phyloP scores from a whole-genome alignment of 1,140 invertebrate species.

The Mamestra configurata region DNA sequence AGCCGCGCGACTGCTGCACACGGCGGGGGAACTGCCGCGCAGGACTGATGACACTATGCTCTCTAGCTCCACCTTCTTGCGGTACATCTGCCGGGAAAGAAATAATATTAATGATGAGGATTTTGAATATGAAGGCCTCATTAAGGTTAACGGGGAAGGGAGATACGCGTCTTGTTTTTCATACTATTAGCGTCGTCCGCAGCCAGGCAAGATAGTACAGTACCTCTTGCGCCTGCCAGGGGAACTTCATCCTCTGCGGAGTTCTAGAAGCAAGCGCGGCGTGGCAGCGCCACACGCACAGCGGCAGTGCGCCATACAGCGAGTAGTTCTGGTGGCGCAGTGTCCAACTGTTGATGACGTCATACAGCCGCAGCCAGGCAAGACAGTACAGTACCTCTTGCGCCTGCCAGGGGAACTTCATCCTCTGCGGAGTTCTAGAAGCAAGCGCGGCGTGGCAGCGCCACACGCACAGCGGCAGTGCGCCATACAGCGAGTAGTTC shows the following conservation, averaged over 20 bases:
- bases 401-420: slow-evolving; percentile 93
- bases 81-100: slow-evolving; percentile 62
- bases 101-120: no score
- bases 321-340: slow-evolving; percentile 93
- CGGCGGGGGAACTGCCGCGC: slow-evolving; percentile 89
- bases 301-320: slow-evolving; percentile 93
- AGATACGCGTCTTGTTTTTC: no score
- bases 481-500: slow-evolving; percentile 93
- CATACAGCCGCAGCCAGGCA: no score
- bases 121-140: no score
- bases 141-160: no score
- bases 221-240: slow-evolving; percentile 93
- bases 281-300: slow-evolving; percentile 94
- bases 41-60: slow-evolving; percentile 90
- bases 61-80: slow-evolving; percentile 79
- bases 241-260: slow-evolving; percentile 93
- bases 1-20: slow-evolving; percentile 87
- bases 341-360: slow-evolving; percentile 91
- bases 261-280: slow-evolving; percentile 91
- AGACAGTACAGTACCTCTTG: no score
- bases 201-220: no score
- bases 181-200: no score
- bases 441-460: slow-evolving; percentile 95
- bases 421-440: slow-evolving; percentile 90
- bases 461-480: slow-evolving; percentile 93